Evolutionary conservation across 2,888 invertebrate genomes (phyloP), one percentile per base, ranked within the genome.

Genomic region (Polyommatus iphigenia): DNA sequence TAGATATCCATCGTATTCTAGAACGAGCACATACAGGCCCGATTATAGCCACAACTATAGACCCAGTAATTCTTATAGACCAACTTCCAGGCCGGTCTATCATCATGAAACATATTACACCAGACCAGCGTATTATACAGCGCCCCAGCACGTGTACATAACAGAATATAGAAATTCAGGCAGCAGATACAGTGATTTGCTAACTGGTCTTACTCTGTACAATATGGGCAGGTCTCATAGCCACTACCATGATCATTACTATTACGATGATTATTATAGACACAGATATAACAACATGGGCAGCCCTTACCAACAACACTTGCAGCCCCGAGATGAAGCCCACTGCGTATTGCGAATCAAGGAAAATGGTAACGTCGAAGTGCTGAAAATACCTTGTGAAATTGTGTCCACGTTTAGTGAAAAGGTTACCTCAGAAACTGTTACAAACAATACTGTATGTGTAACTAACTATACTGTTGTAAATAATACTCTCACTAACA

Each of bases 371-470:
- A 86, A 85, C 62, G 77, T 84, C 20, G 86, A 91, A 81, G 81
- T 83, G 24, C 81, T 93, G 18, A 91, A 87, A 83, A 88, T 94
- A 82, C 93, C 93, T 1, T 94, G 93, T 82, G 93, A 91, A 85
- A 93, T 93, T 10, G 93, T 94, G 10, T 91, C 93, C 1, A 94
- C 93, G 1, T 94, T 94, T 79, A 89, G 90, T 80, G 85, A 59
- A 79, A 82, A 79, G 78, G 78, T 78, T 81, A 77, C 79, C 77
- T 78, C 81, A 76, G 83, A 84, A 18, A 81, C 83, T 57, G 80
- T 82, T 24, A 81, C 85, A 5, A 89, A 89, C 72, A 83, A 84
- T 77, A 90, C 88, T 36, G 86, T 88, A 13, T 91, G 91, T 81
- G 85, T 86, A 2, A 88, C 88, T 5, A 89, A 89, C 71, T 84